These are phyloP conservation scores for Amblyopsis hoosieri DNA, from an alignment of 2,797 vertebrate species.

Conservation along the genomic window DNA sequence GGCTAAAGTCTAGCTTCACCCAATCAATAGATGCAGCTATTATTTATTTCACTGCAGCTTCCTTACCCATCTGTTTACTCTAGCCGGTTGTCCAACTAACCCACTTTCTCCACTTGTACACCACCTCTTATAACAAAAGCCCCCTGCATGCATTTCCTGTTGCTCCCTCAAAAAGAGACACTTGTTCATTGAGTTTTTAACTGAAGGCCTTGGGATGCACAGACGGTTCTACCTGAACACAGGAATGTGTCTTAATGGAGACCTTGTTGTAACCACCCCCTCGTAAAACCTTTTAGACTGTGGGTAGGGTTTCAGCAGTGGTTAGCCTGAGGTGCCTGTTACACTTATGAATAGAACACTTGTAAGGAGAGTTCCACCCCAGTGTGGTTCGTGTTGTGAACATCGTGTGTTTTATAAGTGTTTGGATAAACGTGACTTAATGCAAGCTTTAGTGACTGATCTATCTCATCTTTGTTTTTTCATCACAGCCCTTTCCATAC, in stretches of 20 bases:
- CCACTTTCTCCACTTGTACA: neutral
- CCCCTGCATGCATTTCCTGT: neutral
- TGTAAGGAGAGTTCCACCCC: conserved; percentile 28
- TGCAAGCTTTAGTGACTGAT: conserved; percentile 28
- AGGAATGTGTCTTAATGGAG: conserved; percentile 43
- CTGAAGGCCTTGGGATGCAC: conserved; percentile 32
- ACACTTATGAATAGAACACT: conserved; percentile 54
- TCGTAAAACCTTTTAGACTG: conserved; percentile 29
- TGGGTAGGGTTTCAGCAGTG: conserved; percentile 44
- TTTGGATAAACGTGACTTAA: conserved; percentile 13
- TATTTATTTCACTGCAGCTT: conserved; percentile 2
- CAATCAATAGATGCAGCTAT: too few relatives aligned
- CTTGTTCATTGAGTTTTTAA: conserved; percentile 29
- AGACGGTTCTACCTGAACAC: conserved; percentile 8
- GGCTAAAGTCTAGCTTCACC: too few relatives aligned
- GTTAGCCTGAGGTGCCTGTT: conserved; percentile 21
- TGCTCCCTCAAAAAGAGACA: conserved; percentile 32
- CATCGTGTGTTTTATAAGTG: conserved; percentile 16
- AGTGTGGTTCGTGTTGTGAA: conserved; percentile 32
- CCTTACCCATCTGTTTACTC: conserved; percentile 26
- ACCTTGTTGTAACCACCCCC: conserved; percentile 8
- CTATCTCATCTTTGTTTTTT: neutral
- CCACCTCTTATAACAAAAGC: conserved; percentile 11
- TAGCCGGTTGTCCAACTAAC: too few relatives aligned
- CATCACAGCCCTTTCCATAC: too few relatives aligned